phyloP scores from a whole-genome alignment of 2,797 vertebrate genomes.

The Pteropus rufus region DNA sequence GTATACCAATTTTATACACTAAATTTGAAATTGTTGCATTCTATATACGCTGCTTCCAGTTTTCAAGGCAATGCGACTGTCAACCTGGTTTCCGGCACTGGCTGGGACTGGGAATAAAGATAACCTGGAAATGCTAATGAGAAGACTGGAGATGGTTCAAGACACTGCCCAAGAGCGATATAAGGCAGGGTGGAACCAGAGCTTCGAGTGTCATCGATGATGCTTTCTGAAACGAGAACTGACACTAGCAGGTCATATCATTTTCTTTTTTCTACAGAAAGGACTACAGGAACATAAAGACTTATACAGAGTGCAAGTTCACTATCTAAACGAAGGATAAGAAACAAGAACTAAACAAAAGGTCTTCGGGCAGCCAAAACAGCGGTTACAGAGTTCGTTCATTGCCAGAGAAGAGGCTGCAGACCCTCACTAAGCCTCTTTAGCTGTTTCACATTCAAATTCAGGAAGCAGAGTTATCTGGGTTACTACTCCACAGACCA shows the following conservation, averaged over 20 bases:
- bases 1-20: neutral
- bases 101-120: neutral
- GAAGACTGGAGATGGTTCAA: neutral
- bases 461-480: neutral
- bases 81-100: neutral
- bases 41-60: neutral
- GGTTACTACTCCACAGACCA: neutral
- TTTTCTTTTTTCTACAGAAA: neutral
- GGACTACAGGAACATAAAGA: neutral
- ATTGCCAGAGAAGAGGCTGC: neutral
- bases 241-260: neutral
- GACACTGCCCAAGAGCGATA: neutral
- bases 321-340: neutral
- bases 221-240: conserved; percentile 20
- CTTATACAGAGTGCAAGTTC: neutral
- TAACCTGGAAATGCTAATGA: neutral
- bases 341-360: neutral
- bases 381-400: neutral
- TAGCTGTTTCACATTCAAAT: neutral
- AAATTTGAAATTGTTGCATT: neutral
- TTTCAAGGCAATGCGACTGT: neutral
- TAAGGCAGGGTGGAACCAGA: neutral
- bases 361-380: neutral
- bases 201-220: neutral
- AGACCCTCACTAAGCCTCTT: neutral